Evolutionary conservation across 2,113 vertebrate species (phyloP), one percentile per base, ranked within the genome.

Genomic region (Notarius quadriscutis): DNA sequence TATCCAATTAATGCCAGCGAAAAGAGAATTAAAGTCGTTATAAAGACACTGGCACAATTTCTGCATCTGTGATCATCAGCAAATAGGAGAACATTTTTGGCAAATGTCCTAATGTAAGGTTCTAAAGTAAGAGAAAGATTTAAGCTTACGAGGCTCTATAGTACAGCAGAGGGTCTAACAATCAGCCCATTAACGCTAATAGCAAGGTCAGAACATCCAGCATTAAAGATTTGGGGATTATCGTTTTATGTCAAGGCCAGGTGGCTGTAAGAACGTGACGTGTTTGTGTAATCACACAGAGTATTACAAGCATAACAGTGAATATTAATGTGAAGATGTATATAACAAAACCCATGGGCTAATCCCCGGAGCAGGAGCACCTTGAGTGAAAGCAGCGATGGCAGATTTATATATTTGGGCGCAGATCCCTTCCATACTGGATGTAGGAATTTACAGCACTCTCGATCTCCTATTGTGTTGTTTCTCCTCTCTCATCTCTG

Each of bases 361-460:
- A 12, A 22, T 7, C 25, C 50, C 57, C 58, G 53, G 74, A 58
- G 25, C 4, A 20, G 53, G 27, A 34, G 15, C 55, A 60, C 27
- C 55, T 41, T 58, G 17, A 34, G 18, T 30, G 27, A 60, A 57
- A 41, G 78, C 22, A 60, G n/a, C 0, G 3, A 41, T 58, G 27
- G 30, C 17, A 60, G 53, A 81, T 41, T 60, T 20, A 81, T 81
- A 18, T 34, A 34, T 60, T 20, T 20, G 57, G 7, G 2, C 51
- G 8, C 25, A 9, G 53, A 55, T 79, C 77, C 30, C 8, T 41
- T 80, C 27, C 53, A 55, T 55, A 55, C 51, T 17, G 50, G 22
- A 78, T 27, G 75, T 78, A 25, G 51, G 55, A 2, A 78, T 78
- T 55, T 78, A 55, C 75, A 78, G 75, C 22, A 78, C 25, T 78